phyloP scores from a whole-genome alignment of 2,888 invertebrate species.

The Stratiomys singularior region DNA sequence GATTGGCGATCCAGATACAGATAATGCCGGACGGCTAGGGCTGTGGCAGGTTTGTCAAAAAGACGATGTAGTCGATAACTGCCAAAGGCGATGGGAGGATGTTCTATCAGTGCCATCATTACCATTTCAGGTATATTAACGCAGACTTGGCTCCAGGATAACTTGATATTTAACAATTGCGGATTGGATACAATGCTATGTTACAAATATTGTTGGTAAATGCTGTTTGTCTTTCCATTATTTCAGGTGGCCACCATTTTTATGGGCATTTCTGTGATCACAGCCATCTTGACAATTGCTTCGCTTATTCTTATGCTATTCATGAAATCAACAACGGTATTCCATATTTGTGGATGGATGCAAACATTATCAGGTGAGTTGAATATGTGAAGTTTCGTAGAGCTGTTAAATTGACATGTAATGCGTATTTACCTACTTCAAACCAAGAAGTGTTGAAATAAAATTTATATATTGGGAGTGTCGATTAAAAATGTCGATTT shows the following conservation, averaged over 20 bases:
- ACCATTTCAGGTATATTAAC: slow-evolving; percentile 73
- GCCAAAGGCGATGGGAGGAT: slow-evolving; percentile 85
- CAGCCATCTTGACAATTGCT: slow-evolving; percentile 87
- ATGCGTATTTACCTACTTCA: too few species aligned
- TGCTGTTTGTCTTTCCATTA: slow-evolving; percentile 24
- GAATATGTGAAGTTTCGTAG: neutral
- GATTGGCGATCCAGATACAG: slow-evolving; percentile 86
- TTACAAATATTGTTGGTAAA: neutral
- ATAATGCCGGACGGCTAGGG: slow-evolving; percentile 91
- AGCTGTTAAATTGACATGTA: too few species aligned
- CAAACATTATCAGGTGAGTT: slow-evolving; percentile 93
- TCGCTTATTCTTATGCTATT: slow-evolving; percentile 93
- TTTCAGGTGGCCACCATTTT: slow-evolving; percentile 82
- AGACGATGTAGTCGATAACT: slow-evolving; percentile 82
- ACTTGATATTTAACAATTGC: neutral
- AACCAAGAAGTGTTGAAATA: too few species aligned
- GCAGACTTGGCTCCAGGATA: neutral
- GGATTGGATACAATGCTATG: too few species aligned
- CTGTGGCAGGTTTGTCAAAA: slow-evolving; percentile 89
- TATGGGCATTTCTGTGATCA: slow-evolving; percentile 84
- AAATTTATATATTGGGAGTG: too few species aligned
- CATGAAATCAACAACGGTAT: slow-evolving; percentile 90
- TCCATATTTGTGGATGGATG: slow-evolving; percentile 94
- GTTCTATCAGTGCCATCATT: slow-evolving; percentile 83
- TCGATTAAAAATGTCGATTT: too few species aligned